These are phyloP conservation scores for Clanis bilineata DNA, from an alignment of 2,888 invertebrate genomes.

Conservation along the genomic window DNA sequence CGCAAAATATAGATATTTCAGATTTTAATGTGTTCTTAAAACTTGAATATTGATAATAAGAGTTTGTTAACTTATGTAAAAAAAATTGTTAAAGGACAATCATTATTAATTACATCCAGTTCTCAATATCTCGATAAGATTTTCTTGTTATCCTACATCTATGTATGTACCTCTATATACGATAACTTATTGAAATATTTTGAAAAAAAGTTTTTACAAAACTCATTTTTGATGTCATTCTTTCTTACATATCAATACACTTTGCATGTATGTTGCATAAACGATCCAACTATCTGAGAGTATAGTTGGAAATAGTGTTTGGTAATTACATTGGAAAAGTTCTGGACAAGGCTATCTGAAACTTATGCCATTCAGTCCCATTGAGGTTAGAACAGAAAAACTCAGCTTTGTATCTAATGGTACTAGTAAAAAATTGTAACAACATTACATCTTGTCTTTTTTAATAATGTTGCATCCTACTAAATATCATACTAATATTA, in stretches of 20 bases:
- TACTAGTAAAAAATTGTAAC: not conserved
- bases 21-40: too few relatives aligned
- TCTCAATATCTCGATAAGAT: not conserved
- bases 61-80: too few relatives aligned
- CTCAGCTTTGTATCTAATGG: not conserved
- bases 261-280: too few relatives aligned
- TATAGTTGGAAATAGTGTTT: not conserved
- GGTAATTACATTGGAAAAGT: not conserved
- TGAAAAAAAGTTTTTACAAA: too few relatives aligned
- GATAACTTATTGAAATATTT: not conserved
- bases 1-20: not conserved
- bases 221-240: too few relatives aligned
- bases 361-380: not conserved
- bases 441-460: not conserved
- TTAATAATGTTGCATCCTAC: too few relatives aligned
- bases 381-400: not conserved
- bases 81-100: too few relatives aligned
- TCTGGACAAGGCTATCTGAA: not conserved
- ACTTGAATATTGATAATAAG: too few relatives aligned
- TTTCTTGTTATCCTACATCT: not conserved
- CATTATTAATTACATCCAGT: not conserved
- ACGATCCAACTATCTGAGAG: not conserved
- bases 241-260: too few relatives aligned
- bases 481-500: too few relatives aligned
- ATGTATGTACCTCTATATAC: too few relatives aligned